Conservation (phyloP, 2,113 vertebrate genomes). For the Egretta garzetta region DNA sequence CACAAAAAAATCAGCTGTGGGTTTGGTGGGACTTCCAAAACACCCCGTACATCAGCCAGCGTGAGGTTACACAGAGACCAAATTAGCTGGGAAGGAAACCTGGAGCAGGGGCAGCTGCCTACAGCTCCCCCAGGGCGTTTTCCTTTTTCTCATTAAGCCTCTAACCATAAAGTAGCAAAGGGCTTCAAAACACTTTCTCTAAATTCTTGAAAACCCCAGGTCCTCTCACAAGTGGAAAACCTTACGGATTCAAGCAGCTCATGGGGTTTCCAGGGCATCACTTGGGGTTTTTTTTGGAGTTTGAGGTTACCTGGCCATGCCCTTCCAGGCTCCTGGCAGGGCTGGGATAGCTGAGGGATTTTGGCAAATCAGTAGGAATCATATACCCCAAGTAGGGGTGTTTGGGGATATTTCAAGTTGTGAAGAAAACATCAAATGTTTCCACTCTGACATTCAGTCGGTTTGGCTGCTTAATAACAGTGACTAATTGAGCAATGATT, state of each 20-base stretch:
- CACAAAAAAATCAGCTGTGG: neutral
- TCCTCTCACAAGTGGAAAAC: neutral
- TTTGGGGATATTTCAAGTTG: neutral
- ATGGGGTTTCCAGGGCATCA: neutral
- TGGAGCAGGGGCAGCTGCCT: neutral
- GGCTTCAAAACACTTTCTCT: neutral
- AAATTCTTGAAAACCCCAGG: neutral
- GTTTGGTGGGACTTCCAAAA: neutral
- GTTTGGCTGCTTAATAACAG: neutral
- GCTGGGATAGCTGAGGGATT: neutral
- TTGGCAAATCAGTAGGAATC: neutral
- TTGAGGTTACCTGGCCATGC: neutral
- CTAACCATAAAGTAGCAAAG: neutral
- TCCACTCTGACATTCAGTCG: neutral
- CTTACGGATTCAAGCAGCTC: rapidly evolving
- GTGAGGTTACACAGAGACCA: neutral
- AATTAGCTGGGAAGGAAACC: neutral
- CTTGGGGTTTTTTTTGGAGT: neutral
- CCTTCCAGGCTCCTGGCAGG: neutral
- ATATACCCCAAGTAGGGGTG: neutral
- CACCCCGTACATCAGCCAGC: neutral
- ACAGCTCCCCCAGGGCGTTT: neutral
- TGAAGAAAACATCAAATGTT: neutral
- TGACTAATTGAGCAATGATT: neutral
- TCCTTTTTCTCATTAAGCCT: neutral